Percentiles rank a stretch among this genome's conserved stretches.
Conservation (phyloP, 1,140 invertebrate genomes). For the Pararge aegeria region DNA sequence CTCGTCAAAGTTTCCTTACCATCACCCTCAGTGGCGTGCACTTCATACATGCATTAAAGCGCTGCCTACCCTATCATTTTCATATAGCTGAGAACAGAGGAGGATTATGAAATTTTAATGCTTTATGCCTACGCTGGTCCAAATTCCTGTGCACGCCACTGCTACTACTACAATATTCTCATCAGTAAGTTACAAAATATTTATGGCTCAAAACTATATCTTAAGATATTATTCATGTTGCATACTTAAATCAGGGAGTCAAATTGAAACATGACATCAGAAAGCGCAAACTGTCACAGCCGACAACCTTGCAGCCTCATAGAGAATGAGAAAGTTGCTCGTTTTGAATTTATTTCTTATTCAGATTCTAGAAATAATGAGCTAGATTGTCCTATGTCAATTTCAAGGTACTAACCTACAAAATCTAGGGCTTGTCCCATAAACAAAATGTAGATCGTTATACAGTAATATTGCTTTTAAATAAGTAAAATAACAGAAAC, state of each 20-base stretch:
- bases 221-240: background rate
- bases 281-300: conserved; percentile 29
- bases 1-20: too few species aligned
- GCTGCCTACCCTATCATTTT: too few species aligned
- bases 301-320: conserved; percentile 11
- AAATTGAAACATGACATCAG: conserved; percentile 25
- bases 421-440: background rate
- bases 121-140: too few species aligned
- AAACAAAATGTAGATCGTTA: background rate
- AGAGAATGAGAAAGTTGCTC: conserved; percentile 24
- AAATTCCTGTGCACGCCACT: too few species aligned
- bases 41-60: too few species aligned
- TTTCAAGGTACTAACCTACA: conserved; percentile 6
- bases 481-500: too few species aligned
- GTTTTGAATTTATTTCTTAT: conserved; percentile 32
- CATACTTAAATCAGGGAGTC: background rate
- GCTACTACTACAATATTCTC: too few species aligned
- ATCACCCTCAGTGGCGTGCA: too few species aligned
- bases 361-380: conserved; percentile 32
- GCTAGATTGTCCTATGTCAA: conserved; percentile 30
- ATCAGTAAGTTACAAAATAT: too few species aligned
- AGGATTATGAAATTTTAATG: too few species aligned
- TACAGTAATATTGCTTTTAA: background rate
- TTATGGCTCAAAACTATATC: background rate
- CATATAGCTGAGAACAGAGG: too few species aligned